Conservation (phyloP, 1,140 invertebrate species). For the Meloidogyne exigua region DNA sequence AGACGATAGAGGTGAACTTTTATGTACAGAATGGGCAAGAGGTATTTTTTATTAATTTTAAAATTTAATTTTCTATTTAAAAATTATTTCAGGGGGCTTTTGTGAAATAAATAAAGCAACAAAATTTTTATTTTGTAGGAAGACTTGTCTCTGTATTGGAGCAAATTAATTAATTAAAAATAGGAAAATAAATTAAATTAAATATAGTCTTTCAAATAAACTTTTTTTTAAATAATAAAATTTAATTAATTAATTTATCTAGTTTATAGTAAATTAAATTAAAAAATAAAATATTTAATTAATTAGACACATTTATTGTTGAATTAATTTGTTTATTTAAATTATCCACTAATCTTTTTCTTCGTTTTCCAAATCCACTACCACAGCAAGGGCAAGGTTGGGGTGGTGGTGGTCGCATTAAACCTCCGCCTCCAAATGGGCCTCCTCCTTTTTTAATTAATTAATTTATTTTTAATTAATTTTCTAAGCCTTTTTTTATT, state of each 20-base stretch:
- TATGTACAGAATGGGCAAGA: slow-evolving; percentile 21
- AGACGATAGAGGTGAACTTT: slow-evolving; percentile 20
- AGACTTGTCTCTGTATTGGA: slow-evolving; percentile 24
- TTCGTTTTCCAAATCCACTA: not conserved
- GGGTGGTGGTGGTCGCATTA: slow-evolving; percentile 1
- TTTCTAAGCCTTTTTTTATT: not conserved
- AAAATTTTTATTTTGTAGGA: slow-evolving; percentile 22
- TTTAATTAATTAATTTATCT: too few species aligned
- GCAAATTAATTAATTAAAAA: not conserved
- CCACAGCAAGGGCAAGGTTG: not conserved
- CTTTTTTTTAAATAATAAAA: too few species aligned
- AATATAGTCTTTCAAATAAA: not conserved
- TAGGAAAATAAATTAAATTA: not conserved
- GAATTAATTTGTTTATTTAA: slow-evolving; percentile 2
- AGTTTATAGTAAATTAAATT: too few species aligned
- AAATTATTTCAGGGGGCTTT: slow-evolving; percentile 12
- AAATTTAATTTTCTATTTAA: slow-evolving; percentile 7
- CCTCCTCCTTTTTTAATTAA: not conserved
- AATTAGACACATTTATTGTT: too few species aligned
- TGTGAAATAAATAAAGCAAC: slow-evolving; percentile 27
- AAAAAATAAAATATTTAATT: too few species aligned
- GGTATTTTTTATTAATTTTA: slow-evolving; percentile 7
- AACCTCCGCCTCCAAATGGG: not conserved
- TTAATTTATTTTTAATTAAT: not conserved
- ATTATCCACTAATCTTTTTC: not conserved